A percentile compares a stretch with the other conserved stretches of the same genome.
These are phyloP conservation scores for Neomorphus geoffroyi DNA, from an alignment of 2,797 vertebrate species.

Conservation along the genomic window DNA sequence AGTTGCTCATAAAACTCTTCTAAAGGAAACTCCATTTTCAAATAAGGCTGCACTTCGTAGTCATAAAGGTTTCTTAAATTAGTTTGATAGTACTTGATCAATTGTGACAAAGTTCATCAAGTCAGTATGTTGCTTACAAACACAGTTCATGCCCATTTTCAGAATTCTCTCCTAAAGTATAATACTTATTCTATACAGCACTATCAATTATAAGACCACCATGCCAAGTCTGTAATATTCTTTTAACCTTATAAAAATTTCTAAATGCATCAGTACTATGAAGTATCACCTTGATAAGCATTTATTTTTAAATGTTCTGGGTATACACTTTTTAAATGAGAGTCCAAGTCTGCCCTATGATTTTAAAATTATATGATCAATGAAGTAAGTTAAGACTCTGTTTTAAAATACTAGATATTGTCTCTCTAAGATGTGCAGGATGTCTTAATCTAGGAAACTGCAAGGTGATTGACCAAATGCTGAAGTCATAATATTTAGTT, in stretches of 20 bases:
- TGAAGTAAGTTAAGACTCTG: not conserved
- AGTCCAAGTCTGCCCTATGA: not conserved
- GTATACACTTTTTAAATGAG: not conserved
- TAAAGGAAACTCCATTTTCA: not conserved
- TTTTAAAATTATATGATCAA: not conserved
- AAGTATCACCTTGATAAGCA: not conserved
- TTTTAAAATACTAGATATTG: not conserved
- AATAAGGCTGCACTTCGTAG: not conserved
- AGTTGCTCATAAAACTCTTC: not conserved
- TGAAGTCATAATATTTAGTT: slow-evolving; percentile 14
- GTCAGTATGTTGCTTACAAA: not conserved
- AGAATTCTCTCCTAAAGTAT: not conserved
- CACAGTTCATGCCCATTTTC: not conserved
- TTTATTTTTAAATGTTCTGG: not conserved
- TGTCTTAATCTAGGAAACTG: not conserved
- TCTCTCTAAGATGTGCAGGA: not conserved
- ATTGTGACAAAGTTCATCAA: not conserved
- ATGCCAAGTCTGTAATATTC: not conserved
- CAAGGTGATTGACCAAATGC: not conserved
- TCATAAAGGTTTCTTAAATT: not conserved
- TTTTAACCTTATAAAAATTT: not conserved
- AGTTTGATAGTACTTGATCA: not conserved
- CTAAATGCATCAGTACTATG: not conserved
- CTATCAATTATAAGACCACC: not conserved
- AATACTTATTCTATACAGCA: not conserved